Conservation (phyloP, 2,797 vertebrate genomes). For the Mormyrops boulengeri region DNA sequence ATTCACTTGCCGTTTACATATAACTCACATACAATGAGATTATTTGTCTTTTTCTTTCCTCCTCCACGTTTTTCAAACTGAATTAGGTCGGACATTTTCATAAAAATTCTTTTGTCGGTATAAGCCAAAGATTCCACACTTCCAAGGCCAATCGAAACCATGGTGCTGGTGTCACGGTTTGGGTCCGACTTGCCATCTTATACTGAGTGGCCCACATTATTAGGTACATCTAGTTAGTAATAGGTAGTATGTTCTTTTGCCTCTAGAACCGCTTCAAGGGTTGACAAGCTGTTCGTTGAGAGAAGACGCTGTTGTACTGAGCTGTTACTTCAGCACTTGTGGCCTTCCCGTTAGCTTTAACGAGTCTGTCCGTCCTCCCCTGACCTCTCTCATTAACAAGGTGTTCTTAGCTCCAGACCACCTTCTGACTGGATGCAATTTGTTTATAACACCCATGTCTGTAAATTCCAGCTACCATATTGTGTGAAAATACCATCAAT, state of each 20-base stretch:
- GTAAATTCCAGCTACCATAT: background rate
- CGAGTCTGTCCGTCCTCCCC: background rate
- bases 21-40: background rate
- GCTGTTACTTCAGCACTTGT: background rate
- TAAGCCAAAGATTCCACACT: background rate
- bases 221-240: background rate
- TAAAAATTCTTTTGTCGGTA: background rate
- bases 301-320: background rate
- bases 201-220: background rate
- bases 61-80: background rate
- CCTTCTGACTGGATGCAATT: background rate
- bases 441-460: background rate
- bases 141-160: background rate
- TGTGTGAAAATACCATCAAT: background rate
- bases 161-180: background rate
- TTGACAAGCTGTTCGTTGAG: background rate
- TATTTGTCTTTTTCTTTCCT: background rate
- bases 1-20: background rate
- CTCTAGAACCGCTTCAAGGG: background rate
- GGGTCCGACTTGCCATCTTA: background rate
- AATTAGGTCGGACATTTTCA: background rate
- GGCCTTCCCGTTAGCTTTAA: background rate
- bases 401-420: background rate
- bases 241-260: background rate
- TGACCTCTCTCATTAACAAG: background rate